Evolutionary conservation across 1,140 invertebrate species (phyloP), one percentile per base, ranked within the genome.

Genomic region (Delia radicum): DNA sequence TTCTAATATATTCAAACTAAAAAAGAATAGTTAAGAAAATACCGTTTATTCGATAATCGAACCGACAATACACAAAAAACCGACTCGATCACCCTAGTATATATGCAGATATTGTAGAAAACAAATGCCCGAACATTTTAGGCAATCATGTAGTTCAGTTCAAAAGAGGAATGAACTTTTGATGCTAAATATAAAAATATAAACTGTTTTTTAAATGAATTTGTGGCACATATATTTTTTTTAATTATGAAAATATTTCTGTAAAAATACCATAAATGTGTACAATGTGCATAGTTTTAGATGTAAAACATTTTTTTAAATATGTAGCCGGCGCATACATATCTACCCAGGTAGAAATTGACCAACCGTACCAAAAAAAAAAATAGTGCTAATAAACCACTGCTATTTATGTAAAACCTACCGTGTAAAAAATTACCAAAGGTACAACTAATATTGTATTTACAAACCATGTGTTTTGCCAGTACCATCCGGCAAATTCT

Each of bases 81-180:
- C n/a, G n/a, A n/a, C n/a, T n/a, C n/a, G n/a, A n/a, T n/a, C n/a
- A 42, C 37, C 12, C 12, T 2, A 5, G 31, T 33, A 13, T 15
- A 10, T 42, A 42, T 42, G 37, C 1, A 10, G 3, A 15, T 10
- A 15, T 10, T 42, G 10, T 42, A 42, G 37, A 55, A 55, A 55
- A 55, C 18, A 55, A 21, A 55, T 0, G 48, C 48, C 48, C 48
- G 24, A 33, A 33, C 0, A 42, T 42, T 5, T 42, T 18, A 18
- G 18, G 21, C 48, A 8, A 55, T 21, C n/a, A 55, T 67, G 13
- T 67, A 67, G 63, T 67, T 67, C 63, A 67, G 63, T 67, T 67
- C 63, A 67, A 67, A 67, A 67, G 63, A 18, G 63, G 27, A 67
- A 67, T 67, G 63, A 67, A 67, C 63, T 67, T 67, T 67, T 31